These are phyloP conservation scores for Sapayoa aenigma DNA, from an alignment of 2,113 vertebrate genomes.

Conservation along the genomic window DNA sequence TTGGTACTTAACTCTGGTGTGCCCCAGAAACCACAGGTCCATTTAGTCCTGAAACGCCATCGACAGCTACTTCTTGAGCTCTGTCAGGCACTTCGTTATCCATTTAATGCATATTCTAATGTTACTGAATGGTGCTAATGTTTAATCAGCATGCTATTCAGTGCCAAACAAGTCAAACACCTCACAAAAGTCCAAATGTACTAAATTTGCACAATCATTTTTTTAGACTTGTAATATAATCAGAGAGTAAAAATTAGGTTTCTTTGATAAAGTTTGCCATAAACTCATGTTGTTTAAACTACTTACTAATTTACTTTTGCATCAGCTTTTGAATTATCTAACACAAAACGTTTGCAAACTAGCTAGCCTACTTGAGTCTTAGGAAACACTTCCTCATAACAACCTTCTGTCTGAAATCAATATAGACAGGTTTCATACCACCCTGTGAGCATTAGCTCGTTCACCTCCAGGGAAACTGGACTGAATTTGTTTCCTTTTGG, in stretches of 20 bases:
- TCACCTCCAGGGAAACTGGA: neutral
- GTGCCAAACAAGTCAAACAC: constrained; percentile 43
- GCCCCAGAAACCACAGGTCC: neutral
- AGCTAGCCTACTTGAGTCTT: neutral
- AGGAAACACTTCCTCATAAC: neutral
- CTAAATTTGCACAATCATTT: neutral
- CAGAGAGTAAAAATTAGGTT: constrained; percentile 22
- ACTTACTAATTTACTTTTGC: constrained; percentile 38
- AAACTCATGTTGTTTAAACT: neutral
- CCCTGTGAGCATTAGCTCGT: neutral
- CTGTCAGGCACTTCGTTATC: neutral
- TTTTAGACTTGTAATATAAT: constrained; percentile 37
- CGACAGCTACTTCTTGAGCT: neutral
- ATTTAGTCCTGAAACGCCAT: neutral
- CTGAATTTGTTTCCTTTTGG: neutral
- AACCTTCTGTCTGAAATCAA: neutral
- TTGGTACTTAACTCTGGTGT: neutral
- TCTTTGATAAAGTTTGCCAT: constrained; percentile 48
- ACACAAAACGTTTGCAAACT: neutral
- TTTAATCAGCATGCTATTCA: constrained; percentile 41
- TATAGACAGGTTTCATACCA: neutral
- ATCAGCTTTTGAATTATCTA: constrained; percentile 48
- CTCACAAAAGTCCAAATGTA: constrained; percentile 13
- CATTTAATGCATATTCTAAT: neutral
- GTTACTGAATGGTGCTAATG: constrained; percentile 36